Evolutionary conservation across 2,888 invertebrate genomes (phyloP).

Genomic region (Ypsolopha scabrella): DNA sequence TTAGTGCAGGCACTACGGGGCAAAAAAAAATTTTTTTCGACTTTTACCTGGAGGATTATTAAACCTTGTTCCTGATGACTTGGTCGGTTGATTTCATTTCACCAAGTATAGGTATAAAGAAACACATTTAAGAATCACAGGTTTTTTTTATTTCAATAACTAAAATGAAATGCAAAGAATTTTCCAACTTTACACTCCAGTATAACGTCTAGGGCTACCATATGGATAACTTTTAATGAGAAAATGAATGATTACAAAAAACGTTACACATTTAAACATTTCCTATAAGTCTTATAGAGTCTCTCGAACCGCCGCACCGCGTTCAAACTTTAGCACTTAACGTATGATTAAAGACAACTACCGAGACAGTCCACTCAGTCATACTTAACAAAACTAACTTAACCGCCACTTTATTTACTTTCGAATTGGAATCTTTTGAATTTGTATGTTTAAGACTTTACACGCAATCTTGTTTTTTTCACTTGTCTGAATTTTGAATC

Average conservation of each 20-base stretch:
- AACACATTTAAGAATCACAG: slow-evolving; percentile 58
- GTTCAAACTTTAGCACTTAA: slow-evolving; percentile 57
- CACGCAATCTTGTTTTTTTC: slow-evolving; percentile 27
- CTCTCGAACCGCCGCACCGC: slow-evolving; percentile 45
- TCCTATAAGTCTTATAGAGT: slow-evolving; percentile 67
- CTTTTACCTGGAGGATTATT: too few relatives aligned
- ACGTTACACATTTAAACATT: slow-evolving; percentile 64
- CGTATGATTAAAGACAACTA: slow-evolving; percentile 40
- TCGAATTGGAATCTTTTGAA: slow-evolving; percentile 24
- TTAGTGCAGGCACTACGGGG: too few relatives aligned
- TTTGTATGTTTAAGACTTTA: slow-evolving; percentile 15
- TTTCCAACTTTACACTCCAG: slow-evolving; percentile 59
- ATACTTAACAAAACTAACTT: slow-evolving; percentile 28
- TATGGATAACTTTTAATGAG: slow-evolving; percentile 54
- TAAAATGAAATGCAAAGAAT: slow-evolving; percentile 67
- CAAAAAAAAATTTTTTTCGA: too few relatives aligned
- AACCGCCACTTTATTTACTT: slow-evolving; percentile 3
- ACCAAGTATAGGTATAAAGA: too few relatives aligned
- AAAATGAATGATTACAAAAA: slow-evolving; percentile 66
- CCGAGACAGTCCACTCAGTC: slow-evolving; percentile 34
- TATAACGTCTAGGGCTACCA: slow-evolving; percentile 58
- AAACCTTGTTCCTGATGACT: too few relatives aligned
- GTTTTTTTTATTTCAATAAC: slow-evolving; percentile 62
- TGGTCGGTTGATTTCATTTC: too few relatives aligned
- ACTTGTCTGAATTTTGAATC: slow-evolving; percentile 33